These are phyloP conservation scores for Aspiorhynchus laticeps DNA, from an alignment of 2,113 vertebrate genomes.

Conservation along the genomic window DNA sequence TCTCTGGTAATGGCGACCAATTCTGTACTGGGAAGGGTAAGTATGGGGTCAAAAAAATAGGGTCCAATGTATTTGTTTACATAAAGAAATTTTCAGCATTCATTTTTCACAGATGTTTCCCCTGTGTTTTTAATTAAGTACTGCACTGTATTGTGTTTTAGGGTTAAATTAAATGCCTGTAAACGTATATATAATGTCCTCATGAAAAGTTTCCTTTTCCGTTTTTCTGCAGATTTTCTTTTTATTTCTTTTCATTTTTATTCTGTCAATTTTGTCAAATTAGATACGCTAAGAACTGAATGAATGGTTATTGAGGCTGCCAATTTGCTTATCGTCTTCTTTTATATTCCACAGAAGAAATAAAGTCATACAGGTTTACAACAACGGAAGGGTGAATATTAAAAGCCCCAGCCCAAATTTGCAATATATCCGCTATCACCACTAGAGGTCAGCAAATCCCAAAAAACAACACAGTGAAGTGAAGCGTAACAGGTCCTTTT, in stretches of 20 bases:
- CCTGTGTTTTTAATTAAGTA: too few relatives aligned
- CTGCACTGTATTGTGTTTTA: not conserved
- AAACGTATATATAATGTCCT: too few relatives aligned
- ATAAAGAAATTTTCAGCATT: too few relatives aligned
- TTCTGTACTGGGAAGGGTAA: not conserved
- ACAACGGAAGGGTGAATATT: not conserved
- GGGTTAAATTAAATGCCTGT: not conserved
- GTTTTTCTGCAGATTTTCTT: too few relatives aligned
- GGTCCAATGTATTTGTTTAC: too few relatives aligned
- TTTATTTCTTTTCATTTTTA: not conserved
- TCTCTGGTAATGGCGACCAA: not conserved
- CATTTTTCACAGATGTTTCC: too few relatives aligned
- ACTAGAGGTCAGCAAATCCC: conserved; percentile 8
- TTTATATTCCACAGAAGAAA: not conserved
- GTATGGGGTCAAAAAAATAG: too few relatives aligned
- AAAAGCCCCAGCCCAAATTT: not conserved
- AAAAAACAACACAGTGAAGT: not conserved
- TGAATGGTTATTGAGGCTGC: not conserved
- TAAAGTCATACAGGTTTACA: not conserved
- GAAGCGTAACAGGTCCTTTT: not conserved
- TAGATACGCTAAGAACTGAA: not conserved
- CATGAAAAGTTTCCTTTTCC: not conserved
- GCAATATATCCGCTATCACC: not conserved
- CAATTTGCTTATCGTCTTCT: not conserved
- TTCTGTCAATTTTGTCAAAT: not conserved